Conservation (phyloP, 2,888 invertebrate genomes). For the Drosophila differens region DNA sequence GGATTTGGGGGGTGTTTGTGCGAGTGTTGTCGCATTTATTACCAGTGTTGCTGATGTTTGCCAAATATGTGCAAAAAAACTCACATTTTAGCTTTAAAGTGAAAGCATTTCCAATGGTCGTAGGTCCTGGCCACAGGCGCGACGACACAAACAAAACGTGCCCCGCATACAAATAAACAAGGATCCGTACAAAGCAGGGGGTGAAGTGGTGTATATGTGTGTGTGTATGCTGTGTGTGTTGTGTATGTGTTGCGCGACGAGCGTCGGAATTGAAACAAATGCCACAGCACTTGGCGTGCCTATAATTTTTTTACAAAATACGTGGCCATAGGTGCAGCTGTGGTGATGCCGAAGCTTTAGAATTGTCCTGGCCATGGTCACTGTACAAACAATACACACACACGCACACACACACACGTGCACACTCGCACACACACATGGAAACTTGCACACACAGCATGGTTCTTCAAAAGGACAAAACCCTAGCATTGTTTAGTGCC, state of each 20-base stretch:
- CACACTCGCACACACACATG: conserved; percentile 10
- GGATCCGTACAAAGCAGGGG: conserved; percentile 29
- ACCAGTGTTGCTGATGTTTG: conserved; percentile 60
- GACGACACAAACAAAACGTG: conserved; percentile 81
- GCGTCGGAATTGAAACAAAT: conserved; percentile 74
- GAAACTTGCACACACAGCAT: conserved; percentile 1
- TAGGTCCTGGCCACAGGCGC: conserved; percentile 73
- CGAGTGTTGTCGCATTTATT: conserved; percentile 75
- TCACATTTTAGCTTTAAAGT: conserved; percentile 67
- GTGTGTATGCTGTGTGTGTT: conserved; percentile 28
- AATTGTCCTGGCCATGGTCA: conserved; percentile 24
- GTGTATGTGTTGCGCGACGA: conserved; percentile 37
- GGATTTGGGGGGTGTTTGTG: background rate
- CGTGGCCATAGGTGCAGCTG: conserved; percentile 66
- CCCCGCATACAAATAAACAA: conserved; percentile 77
- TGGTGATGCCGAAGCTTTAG: conserved; percentile 38
- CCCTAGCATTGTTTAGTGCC: conserved; percentile 68
- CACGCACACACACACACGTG: background rate
- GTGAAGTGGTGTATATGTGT: background rate
- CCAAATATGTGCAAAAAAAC: conserved; percentile 61
- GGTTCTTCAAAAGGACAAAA: conserved; percentile 64
- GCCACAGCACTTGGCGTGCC: conserved; percentile 72
- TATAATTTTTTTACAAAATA: conserved; percentile 79
- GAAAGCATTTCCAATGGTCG: conserved; percentile 67
- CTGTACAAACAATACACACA: conserved; percentile 38